These are phyloP conservation scores for Zelostemma sp. DNA, from an alignment of 1,140 invertebrate species.

Conservation along the genomic window DNA sequence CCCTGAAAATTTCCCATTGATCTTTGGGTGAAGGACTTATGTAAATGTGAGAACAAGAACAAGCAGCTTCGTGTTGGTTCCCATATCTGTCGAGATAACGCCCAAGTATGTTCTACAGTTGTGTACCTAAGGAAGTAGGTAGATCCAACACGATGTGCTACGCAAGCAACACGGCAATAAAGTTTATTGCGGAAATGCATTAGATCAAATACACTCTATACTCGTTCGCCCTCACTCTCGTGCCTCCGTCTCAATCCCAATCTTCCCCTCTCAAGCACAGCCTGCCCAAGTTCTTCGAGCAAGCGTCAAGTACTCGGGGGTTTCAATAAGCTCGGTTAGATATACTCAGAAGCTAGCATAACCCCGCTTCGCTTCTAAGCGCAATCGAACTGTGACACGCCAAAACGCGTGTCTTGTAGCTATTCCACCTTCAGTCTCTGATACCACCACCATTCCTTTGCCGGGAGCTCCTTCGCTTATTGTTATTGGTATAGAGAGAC, in stretches of 20 bases:
- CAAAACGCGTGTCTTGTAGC: constrained; percentile 63
- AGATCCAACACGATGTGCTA: constrained; percentile 27
- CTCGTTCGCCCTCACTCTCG: constrained; percentile 26
- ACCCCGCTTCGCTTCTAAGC: constrained; percentile 51
- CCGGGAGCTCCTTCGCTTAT: constrained; percentile 32
- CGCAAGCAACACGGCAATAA: constrained; percentile 53
- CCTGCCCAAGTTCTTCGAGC: constrained; percentile 30
- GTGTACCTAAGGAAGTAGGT: constrained; percentile 25
- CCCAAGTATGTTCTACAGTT: constrained; percentile 7
- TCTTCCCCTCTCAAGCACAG: constrained; percentile 9
- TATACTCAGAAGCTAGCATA: constrained; percentile 58
- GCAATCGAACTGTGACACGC: constrained; percentile 50
- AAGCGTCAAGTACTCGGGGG: constrained; percentile 43
- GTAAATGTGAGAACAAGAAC: constrained; percentile 5
- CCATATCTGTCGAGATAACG: constrained; percentile 11
- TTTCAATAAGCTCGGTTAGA: constrained; percentile 55
- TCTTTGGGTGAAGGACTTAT: background rate
- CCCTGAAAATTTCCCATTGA: background rate
- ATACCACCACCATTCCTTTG: constrained; percentile 28
- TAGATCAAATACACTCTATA: constrained; percentile 56
- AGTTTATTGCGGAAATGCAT: constrained; percentile 59
- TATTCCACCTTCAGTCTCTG: constrained; percentile 56
- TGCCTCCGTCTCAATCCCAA: constrained; percentile 26
- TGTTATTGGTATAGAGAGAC: constrained; percentile 35
- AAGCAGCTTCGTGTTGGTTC: background rate